These are phyloP conservation scores for Galagoides demidoff DNA, from an alignment of 2,797 vertebrate genomes.

Conservation along the genomic window DNA sequence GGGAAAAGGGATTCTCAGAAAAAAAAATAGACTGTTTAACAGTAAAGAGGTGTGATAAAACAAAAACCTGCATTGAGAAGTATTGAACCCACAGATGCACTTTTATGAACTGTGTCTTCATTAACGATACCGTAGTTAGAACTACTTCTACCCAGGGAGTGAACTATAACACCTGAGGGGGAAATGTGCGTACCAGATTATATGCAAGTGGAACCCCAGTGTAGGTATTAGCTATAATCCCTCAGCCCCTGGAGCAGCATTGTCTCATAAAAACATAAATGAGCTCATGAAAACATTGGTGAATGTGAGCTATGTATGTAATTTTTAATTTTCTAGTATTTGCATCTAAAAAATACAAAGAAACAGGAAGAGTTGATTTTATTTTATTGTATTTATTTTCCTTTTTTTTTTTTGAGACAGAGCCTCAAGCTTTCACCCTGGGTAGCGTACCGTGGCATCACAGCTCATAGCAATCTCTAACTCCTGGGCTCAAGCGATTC, in stretches of 20 bases:
- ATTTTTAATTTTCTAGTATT: background rate
- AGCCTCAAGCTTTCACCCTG: too few relatives aligned
- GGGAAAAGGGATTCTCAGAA: background rate
- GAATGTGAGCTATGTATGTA: background rate
- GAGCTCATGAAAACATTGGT: background rate
- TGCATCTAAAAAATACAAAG: background rate
- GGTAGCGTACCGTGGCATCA: too few relatives aligned
- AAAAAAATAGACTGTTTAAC: background rate
- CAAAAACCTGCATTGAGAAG: background rate
- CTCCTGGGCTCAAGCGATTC: too few relatives aligned
- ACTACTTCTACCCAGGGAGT: background rate
- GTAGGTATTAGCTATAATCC: background rate
- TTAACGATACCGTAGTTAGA: conserved; percentile 53
- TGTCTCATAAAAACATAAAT: background rate
- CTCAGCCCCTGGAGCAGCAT: background rate
- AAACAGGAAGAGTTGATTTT: background rate
- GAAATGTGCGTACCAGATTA: background rate
- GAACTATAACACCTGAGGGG: background rate
- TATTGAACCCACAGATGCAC: background rate
- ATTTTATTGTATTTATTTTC: background rate
- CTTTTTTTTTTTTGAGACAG: too few relatives aligned
- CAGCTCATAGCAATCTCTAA: too few relatives aligned
- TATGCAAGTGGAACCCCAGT: background rate
- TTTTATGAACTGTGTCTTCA: conserved; percentile 45
- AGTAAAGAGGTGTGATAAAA: background rate